Base-by-base conservation (phyloP, 2,888 invertebrate species). In the Zelleria hepariella region DNA sequence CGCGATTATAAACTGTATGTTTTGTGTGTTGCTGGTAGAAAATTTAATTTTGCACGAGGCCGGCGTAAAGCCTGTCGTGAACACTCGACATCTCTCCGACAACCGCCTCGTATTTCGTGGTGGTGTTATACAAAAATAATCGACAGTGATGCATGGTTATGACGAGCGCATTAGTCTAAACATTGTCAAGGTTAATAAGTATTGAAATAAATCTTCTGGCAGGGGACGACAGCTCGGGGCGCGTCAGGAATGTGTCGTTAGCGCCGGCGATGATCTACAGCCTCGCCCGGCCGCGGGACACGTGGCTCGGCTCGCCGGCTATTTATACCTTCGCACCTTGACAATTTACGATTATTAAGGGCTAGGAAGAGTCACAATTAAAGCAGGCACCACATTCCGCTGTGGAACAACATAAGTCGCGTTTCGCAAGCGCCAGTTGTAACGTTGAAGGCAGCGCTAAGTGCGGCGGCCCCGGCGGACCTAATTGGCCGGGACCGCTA, bases 401-500 rank as follows among this genome's bases (percentile, higher is more conserved):
- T 15, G 15, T 2, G 15, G 32, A 42, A 42, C 10, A 2, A 1
- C n/a, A 42, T 10, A 20, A 51, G 4, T 6, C 21, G 21, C 23
- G 8, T 23, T 20, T 51, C 3, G 8, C 6, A 21, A 51, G 7
- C 21, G 51, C 7, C 51, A 51, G 51, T 21, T 51, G 51, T 51
- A 23, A 23, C 5, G 18, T 51, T 51, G 7, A 51, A 51, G 5
- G 51, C 20, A 23, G 23, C 10, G 20, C 21, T 7, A 26, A 23
- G 56, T 47, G 55, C 56, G 59, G 57, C 52, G 32, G 59, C 51
- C 10, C 53, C 54, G 53, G 21, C 53, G 57, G 59, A 51, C 62
- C 65, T 68, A 67, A 68, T 67, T 66, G 65, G 59, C 55, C 15
- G 56, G 54, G 63, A 63, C 64, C 66, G 69, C 66, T 63, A 69